phyloP scores from a whole-genome alignment of 2,113 vertebrate species.

The Grus americana region DNA sequence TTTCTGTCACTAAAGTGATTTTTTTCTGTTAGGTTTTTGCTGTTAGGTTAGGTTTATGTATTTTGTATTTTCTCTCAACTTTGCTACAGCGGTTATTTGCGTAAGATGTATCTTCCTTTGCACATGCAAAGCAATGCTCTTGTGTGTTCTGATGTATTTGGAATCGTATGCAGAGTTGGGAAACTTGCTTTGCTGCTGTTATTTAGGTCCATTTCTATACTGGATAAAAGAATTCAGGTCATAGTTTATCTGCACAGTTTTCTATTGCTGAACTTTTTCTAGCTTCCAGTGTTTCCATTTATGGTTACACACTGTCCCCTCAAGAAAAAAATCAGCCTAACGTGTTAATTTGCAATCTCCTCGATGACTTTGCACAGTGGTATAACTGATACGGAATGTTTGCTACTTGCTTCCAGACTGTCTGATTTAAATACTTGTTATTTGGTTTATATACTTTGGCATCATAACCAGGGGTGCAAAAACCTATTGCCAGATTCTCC shows the following conservation, averaged over 20 bases:
- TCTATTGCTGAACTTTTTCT: constrained; percentile 29
- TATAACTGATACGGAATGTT: background rate
- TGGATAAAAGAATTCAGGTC: background rate
- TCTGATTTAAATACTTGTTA: background rate
- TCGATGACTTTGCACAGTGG: background rate
- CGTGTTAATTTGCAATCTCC: constrained; percentile 14
- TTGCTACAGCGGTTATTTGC: background rate
- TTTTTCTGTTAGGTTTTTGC: background rate
- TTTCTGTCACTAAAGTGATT: background rate
- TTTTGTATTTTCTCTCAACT: background rate
- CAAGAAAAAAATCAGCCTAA: background rate
- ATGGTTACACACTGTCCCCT: background rate
- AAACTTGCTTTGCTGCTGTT: constrained; percentile 21
- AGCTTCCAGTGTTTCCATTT: constrained; percentile 13
- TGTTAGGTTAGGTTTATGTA: background rate
- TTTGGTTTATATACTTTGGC: background rate
- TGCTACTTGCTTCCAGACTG: background rate
- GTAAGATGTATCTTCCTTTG: background rate
- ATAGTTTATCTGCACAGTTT: background rate
- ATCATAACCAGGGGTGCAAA: background rate
- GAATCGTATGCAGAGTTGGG: background rate
- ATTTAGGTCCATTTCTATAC: background rate
- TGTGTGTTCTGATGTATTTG: background rate
- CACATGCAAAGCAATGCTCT: background rate
- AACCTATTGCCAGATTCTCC: background rate